Evolutionary conservation across 2,888 invertebrate genomes (phyloP), one percentile per base, ranked within the genome.

Genomic region (Agapostemon virescens): DNA sequence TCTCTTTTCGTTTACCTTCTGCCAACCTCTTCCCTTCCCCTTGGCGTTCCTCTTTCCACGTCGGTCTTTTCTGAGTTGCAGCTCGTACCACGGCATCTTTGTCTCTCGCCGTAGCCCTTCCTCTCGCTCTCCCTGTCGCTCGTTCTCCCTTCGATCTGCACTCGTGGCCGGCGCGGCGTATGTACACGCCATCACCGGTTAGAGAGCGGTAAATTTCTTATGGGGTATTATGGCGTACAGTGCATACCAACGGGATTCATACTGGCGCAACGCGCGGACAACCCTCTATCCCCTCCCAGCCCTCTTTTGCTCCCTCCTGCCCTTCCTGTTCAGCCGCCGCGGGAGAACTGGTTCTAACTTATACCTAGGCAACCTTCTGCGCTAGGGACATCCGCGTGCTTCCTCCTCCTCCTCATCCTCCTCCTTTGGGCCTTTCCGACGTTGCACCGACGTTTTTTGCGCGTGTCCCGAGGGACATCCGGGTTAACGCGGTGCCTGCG

Each of bases 161-260:
- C 79, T 79, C 69, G 67, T 71, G 76, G 70, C 75, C 61, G 76
- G 72, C 61, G 61, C 33, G 69, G 78, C 70, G 75, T 76, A 70
- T 68, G 61, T 75, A 84, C 86, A 85, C 86, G 84, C 82, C 89
- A 88, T 88, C 90, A 85, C 85, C 88, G 87, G 89, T 86, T 89
- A 85, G 86, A 85, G 89, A 90, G 90, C 90, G 91, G 90, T 90
- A 89, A 90, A 90, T 90, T 91, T 91, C 91, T 90, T 91, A 90
- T 85, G 88, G 90, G 88, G 87, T 89, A 90, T 91, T 90, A 91
- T 89, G 89, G 90, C 88, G 90, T 81, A 84, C 84, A 86, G 88
- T 88, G 90, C 90, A 90, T 89, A 88, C 89, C 90, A 88, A 90
- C 90, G 89, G 86, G 89, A 89, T 88, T 88, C 87, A 84, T 88